phyloP scores from a whole-genome alignment of 2,797 vertebrate species.

The Cottoperca gobio region DNA sequence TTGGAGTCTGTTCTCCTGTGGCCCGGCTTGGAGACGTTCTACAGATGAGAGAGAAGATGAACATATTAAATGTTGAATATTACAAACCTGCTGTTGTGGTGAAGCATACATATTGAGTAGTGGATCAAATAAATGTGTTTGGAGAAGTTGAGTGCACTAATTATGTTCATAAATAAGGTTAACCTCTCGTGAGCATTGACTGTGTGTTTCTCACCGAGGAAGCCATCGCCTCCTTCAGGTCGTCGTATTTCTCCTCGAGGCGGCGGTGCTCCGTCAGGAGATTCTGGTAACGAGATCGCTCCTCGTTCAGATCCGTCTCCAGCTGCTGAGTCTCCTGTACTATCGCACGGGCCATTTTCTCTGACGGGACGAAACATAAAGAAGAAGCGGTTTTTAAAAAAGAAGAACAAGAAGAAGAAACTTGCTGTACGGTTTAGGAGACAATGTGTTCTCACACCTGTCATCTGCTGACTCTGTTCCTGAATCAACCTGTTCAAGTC shows the following conservation, averaged over 20 bases:
- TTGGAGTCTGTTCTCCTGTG: conserved; percentile 97
- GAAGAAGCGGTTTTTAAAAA: neutral
- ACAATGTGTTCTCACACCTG: conserved; percentile 81
- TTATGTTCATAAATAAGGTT: neutral
- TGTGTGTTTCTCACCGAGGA: conserved; percentile 84
- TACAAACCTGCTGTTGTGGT: neutral
- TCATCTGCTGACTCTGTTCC: conserved; percentile 95
- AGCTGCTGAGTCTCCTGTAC: conserved; percentile 94
- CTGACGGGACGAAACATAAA: conserved; percentile 70
- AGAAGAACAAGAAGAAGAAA: too few species aligned
- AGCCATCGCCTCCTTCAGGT: conserved; percentile 93
- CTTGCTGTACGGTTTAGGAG: neutral
- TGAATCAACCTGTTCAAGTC: conserved; percentile 92
- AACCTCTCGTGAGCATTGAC: neutral
- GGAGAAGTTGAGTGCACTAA: neutral
- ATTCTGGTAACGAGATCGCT: conserved; percentile 96
- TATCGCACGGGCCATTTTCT: conserved; percentile 92
- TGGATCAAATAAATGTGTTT: neutral
- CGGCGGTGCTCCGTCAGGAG: conserved; percentile 96
- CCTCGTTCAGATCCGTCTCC: conserved; percentile 95
- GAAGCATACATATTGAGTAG: too few species aligned
- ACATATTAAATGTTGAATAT: neutral
- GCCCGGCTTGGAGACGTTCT: conserved; percentile 93
- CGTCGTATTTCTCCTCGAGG: conserved; percentile 96
- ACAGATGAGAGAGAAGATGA: conserved; percentile 5